phyloP scores from a whole-genome alignment of 2,797 vertebrate genomes.

The Odontamblyopus rebecca region DNA sequence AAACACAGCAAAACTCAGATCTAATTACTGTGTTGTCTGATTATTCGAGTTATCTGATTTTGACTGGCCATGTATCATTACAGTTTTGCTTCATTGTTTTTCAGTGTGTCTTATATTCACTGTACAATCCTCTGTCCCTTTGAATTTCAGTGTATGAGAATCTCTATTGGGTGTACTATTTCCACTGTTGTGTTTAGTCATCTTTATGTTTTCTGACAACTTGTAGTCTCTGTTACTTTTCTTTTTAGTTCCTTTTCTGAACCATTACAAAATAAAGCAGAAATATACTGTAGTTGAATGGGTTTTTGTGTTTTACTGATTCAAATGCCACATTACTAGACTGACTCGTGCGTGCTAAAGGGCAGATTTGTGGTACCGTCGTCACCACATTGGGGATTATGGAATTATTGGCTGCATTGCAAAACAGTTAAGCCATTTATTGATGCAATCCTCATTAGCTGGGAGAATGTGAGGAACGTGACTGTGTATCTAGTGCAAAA shows the following conservation, averaged over 20 bases:
- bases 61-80: background rate
- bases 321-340: background rate
- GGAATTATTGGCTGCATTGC: constrained; percentile 20
- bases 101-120: constrained; percentile 25
- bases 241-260: constrained; percentile 31
- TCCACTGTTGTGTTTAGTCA: constrained; percentile 51
- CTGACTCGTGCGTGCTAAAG: constrained; percentile 7
- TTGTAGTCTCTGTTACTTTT: constrained; percentile 56
- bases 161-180: constrained; percentile 39
- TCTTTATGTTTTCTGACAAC: constrained; percentile 47
- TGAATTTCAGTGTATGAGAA: constrained; percentile 38
- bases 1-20: no score
- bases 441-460: constrained; percentile 39
- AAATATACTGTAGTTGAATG: constrained; percentile 18
- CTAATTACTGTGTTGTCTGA: no score
- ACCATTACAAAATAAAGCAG: constrained; percentile 48
- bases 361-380: constrained; percentile 25
- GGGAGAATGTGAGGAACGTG: constrained; percentile 39
- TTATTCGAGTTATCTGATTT: no score
- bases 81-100: background rate
- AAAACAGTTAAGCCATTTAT: constrained; percentile 44
- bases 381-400: constrained; percentile 38
- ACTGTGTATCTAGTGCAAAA: background rate
- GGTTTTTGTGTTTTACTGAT: constrained; percentile 22
- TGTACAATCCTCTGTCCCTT: constrained; percentile 64